Base-by-base conservation (phyloP, 2,113 vertebrate genomes). In the Lagopus leucura region DNA sequence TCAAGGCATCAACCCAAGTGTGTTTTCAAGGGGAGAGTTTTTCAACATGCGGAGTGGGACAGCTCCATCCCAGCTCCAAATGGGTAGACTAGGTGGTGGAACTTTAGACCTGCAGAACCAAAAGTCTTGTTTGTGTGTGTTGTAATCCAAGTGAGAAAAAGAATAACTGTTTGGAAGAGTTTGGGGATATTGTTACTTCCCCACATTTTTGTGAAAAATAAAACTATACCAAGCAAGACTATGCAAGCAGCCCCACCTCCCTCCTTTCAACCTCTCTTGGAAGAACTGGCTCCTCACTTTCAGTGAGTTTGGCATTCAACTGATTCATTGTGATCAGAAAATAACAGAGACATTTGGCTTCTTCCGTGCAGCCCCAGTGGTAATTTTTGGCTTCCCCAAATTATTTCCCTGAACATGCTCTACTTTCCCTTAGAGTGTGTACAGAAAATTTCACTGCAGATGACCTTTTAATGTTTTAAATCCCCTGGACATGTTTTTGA, bases 191-290 rank as follows among this genome's bases (percentile, higher is more conserved):
- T 79, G 64, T 42, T 73, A 80, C 84, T 87, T 28, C 13, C 45
- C 34, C 50, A 71, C 1, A 42, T 60, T 80, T 88, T 85, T 86
- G 82, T 2, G 3, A 89, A 88, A 69, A 86, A 52, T 67, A 38
- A 91, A 92, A 64, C 16, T 28, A 52, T 54, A 93, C 82, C 92
- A 95, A 95, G 61, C 27, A 86, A 92, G 92, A 80, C 85, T 79
- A 73, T 82, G 54, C 30, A 76, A 82, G 74, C 88, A 85, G 55
- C 82, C 42, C 67, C 72, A 85, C 71, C 48, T 91, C 55, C 50
- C 42, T 70, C 12, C 87, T 91, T 86, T 71, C 88, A 88, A 2
- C 16, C 38, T 50, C 40, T 88, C 61, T 83, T 47, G 74, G 64
- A 89, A 88, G 47, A 6, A 67, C 65, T 60, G 42, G 75, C 38